Evolutionary conservation across 1,140 invertebrate genomes (phyloP), one percentile per base, ranked within the genome.

Genomic region (Drosophila varians): DNA sequence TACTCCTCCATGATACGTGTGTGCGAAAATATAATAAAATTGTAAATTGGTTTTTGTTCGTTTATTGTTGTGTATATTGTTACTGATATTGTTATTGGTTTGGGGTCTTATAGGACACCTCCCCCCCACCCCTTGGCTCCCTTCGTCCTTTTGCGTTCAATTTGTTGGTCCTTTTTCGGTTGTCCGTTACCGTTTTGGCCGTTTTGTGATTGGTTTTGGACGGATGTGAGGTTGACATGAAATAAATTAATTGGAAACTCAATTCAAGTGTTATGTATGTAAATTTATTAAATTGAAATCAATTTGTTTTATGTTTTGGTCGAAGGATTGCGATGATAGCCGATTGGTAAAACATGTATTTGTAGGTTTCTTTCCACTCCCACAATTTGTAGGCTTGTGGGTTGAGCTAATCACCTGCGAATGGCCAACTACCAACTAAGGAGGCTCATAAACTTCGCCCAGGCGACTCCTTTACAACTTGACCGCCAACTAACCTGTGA

Each of bases 21-120:
- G 36, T 84, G 75, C 38, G 57, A 86, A 86, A 86, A 77, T 77
- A 86, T 86, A 86, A 86, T 86, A 86, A 86, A 86, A 86, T 80
- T 80, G 82, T 86, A 86, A 86, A 86, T 86, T 86, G 82, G 82
- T 87, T 86, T 86, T 77, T 75, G 64, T 82, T 74, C 82, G 74
- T 82, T 87, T 87, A 86, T 69, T 74, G 82, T 77, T 87, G 77
- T 86, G 68, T 77, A 80, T 87, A 80, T 76, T 77, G 69, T 73
- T 77, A 87, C 73, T 80, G 82, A 77, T 82, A 86, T 87, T 87
- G 77, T 82, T 87, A 87, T 86, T 82, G 82, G 76, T 45, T 74
- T 66, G 64, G 73, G 62, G 47, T 64, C 82, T 68, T 61, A 51
- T 51, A 46, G 60, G 34, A 9, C 26, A 38, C 46, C 57, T 19